Conservation (phyloP, 2,113 vertebrate species). For the Microtus oregoni region DNA sequence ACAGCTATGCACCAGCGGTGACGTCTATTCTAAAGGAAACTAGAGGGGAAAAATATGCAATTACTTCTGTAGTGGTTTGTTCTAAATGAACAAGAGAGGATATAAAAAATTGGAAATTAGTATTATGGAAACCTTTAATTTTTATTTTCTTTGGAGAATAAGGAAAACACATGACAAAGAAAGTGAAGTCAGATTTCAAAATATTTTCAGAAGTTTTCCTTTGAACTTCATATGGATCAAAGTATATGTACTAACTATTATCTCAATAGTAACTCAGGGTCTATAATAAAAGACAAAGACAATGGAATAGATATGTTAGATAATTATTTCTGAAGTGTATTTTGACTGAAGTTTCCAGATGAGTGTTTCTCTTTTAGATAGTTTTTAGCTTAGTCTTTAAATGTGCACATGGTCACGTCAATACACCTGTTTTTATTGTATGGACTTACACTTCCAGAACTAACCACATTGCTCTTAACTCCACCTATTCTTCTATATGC, state of each 20-base stretch:
- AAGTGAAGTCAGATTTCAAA: background rate
- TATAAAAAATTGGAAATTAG: slow-evolving; percentile 25
- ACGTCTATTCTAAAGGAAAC: background rate
- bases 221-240: slow-evolving; percentile 19
- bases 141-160: slow-evolving; percentile 32
- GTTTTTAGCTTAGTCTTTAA: slow-evolving; percentile 19
- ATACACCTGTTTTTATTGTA: background rate
- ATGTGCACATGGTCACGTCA: background rate
- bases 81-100: background rate
- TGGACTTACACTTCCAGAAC: background rate
- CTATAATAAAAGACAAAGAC: background rate
- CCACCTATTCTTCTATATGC: background rate
- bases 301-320: background rate
- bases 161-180: background rate
- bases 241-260: background rate
- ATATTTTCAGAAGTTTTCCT: background rate
- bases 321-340: background rate
- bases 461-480: background rate
- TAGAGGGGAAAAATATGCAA: background rate
- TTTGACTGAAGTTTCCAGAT: slow-evolving; percentile 26
- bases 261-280: background rate
- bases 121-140: slow-evolving; percentile 14
- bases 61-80: background rate
- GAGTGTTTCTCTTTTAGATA: background rate
- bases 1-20: background rate